These are phyloP conservation scores for Torymus aiolomorphi DNA, from an alignment of 2,888 invertebrate species.

Conservation along the genomic window DNA sequence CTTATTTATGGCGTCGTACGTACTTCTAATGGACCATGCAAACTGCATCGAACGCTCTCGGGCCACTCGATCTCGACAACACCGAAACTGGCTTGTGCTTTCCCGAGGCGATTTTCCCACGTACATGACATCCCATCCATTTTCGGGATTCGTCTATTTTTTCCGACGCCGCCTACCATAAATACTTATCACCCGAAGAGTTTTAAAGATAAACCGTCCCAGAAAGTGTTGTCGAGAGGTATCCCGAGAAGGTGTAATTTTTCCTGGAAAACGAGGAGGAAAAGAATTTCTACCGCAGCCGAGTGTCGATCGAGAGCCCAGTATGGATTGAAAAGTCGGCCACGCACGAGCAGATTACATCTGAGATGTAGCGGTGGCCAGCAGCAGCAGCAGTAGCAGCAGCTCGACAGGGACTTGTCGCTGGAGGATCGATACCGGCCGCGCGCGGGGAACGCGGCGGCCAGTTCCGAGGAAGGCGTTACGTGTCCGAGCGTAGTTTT, in stretches of 20 bases:
- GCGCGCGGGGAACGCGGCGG: background rate
- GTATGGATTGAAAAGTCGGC: constrained; percentile 26
- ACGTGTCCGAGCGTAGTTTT: constrained; percentile 52
- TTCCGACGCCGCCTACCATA: too few relatives aligned
- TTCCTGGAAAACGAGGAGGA: too few relatives aligned
- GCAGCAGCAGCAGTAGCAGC: constrained; percentile 9
- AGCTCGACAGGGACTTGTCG: constrained; percentile 1
- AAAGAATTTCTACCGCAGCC: too few relatives aligned
- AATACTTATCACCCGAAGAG: too few relatives aligned
- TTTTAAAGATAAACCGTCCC: too few relatives aligned
- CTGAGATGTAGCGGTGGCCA: background rate
- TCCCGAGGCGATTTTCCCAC: constrained; percentile 8
- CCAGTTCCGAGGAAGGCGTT: constrained; percentile 35
- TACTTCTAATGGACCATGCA: constrained; percentile 25
- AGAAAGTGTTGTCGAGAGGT: too few relatives aligned
- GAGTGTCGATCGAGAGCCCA: too few relatives aligned
- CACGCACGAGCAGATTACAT: constrained; percentile 23
- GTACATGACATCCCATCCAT: background rate
- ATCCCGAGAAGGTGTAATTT: too few relatives aligned
- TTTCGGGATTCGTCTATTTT: background rate
- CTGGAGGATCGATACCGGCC: constrained; percentile 3
- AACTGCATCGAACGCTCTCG: constrained; percentile 24
- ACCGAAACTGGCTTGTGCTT: constrained; percentile 32
- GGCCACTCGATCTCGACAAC: background rate
- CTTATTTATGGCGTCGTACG: constrained; percentile 42